Evolutionary conservation across 2,888 invertebrate species (phyloP).

Genomic region (Ametastegia equiseti): DNA sequence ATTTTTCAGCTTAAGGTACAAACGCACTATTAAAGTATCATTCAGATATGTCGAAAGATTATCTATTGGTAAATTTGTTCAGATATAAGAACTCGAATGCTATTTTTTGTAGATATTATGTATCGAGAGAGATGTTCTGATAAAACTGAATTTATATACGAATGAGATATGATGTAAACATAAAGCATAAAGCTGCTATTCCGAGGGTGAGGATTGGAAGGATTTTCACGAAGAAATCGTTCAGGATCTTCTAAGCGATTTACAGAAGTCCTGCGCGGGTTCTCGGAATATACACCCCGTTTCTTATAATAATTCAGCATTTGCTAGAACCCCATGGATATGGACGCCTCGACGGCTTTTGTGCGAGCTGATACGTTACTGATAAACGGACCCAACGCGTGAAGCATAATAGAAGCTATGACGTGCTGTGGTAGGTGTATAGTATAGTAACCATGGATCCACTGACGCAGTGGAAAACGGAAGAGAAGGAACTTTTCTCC

Average conservation of each 20-base stretch:
- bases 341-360: background rate
- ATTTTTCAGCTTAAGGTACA: no score
- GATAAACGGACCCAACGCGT: slow-evolving; percentile 36
- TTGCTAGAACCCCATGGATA: background rate
- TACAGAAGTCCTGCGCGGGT: background rate
- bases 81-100: no score
- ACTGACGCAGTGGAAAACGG: background rate
- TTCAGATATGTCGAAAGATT: no score
- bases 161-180: background rate
- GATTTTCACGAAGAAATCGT: background rate
- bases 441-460: background rate
- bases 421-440: background rate
- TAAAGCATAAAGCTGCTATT: background rate
- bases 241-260: slow-evolving; percentile 4
- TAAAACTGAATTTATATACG: background rate
- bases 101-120: no score
- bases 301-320: slow-evolving; percentile 29
- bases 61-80: no score
- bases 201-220: background rate
- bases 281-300: background rate
- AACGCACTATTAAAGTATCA: no score
- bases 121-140: background rate
- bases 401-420: background rate
- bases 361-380: slow-evolving; percentile 15
- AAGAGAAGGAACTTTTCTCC: background rate